phyloP scores from a whole-genome alignment of 2,797 vertebrate species.

The Synanceia verrucosa region DNA sequence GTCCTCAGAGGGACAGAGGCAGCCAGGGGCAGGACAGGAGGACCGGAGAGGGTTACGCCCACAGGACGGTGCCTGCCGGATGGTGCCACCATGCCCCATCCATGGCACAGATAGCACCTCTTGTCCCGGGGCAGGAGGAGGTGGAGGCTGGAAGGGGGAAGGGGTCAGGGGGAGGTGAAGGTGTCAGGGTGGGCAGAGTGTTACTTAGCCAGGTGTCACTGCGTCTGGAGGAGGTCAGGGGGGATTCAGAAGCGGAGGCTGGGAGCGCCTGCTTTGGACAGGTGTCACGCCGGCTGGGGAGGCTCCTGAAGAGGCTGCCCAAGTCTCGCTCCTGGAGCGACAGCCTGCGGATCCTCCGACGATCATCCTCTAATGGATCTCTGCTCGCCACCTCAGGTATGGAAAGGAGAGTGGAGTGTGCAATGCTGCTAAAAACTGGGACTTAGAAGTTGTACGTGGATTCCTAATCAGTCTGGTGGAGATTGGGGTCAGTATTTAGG shows the following conservation, averaged over 20 bases:
- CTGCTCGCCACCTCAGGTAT: slow-evolving; percentile 86
- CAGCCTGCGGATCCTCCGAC: slow-evolving; percentile 80
- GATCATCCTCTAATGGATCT: slow-evolving; percentile 83
- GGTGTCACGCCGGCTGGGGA: slow-evolving; percentile 84
- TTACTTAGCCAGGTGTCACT: slow-evolving; percentile 65
- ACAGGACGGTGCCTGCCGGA: slow-evolving; percentile 69
- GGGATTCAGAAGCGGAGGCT: slow-evolving; percentile 76
- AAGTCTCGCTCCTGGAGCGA: slow-evolving; percentile 85
- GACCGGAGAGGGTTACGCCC: slow-evolving; percentile 62
- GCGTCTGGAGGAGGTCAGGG: slow-evolving; percentile 67
- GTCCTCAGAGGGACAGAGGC: slow-evolving; percentile 71
- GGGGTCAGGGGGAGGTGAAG: slow-evolving; percentile 64
- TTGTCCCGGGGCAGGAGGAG: slow-evolving; percentile 23
- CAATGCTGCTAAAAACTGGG: not conserved
- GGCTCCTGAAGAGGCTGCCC: slow-evolving; percentile 88
- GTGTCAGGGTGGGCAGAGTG: slow-evolving; percentile 62
- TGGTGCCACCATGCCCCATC: slow-evolving; percentile 72
- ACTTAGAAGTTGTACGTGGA: not conserved
- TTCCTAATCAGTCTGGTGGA: not conserved
- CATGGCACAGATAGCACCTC: slow-evolving; percentile 78
- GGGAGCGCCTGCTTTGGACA: slow-evolving; percentile 88
- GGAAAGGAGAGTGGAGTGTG: slow-evolving; percentile 31
- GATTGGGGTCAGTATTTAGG: slow-evolving; percentile 2
- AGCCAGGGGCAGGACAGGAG: slow-evolving; percentile 54
- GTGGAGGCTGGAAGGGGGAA: slow-evolving; percentile 63